Evolutionary conservation across 2,113 vertebrate genomes (phyloP), one percentile per base, ranked within the genome.

Genomic region (Myotis davidii): DNA sequence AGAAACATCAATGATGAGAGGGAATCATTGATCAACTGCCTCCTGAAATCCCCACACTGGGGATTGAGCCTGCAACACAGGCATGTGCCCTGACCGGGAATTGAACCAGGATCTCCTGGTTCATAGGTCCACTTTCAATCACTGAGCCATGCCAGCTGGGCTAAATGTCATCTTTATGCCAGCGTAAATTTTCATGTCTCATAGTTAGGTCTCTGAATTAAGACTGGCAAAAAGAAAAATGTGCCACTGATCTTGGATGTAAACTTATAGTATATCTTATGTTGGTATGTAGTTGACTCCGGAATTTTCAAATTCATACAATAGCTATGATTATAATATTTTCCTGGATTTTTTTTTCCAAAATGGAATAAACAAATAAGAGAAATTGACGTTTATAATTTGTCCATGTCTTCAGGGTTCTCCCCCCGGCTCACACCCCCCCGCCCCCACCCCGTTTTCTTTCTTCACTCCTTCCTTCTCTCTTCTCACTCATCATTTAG

Each of bases 201-300:
- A 48, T 48, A 48, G 13, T 86, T 88, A 70, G 32, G 64, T 42
- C 85, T 78, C 77, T 1, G 3, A 54, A 67, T 56, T 76, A 90
- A 90, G 29, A 90, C 91, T 72, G 67, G 10, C 9, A 89, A 34
- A 88, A 88, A 74, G 42, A 88, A 82, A 77, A 61, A 78, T 50
- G 2, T 96, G 10, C 7, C 32, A 34, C 25, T 95, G 25, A 77
- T 78, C 32, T 74, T 76, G 17, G n/a, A 65, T 21, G 32, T 48
- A 81, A 88, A 64, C 16, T 32, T 87, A 9, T 27, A 88, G 27
- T 18, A 84, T 48, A 52, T 1, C 17, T 93, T 34, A 32, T 2
- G 2, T 77, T 77, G 56, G 34, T 54, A 73, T 48, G 6, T 77
- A 85, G 16, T 23, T 85, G 88, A 78, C 9, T 39, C 27, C 14